Base-by-base conservation (phyloP, 2,797 vertebrate species). In the Myotis daubentonii region DNA sequence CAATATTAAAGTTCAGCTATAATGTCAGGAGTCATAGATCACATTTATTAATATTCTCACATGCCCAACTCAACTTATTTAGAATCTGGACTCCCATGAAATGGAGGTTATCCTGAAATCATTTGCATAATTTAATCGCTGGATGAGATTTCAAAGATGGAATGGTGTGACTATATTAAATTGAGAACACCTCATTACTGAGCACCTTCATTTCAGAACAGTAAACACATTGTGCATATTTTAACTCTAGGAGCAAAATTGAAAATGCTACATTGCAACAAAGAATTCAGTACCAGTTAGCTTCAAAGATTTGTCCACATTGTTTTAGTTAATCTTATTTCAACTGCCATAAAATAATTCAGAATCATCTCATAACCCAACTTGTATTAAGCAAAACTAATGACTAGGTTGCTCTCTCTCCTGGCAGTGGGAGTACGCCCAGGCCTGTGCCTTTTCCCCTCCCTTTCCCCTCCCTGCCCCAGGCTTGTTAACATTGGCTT, bases 311-410 rank as follows among this genome's bases (percentile, higher is more conserved):
- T 55, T 38, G 7, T 72, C 28, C 51, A 33, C 47, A 16, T 79
- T 80, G n/a, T 87, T 91, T 81, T 68, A 65, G 5, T 25, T 86
- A 25, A 57, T 30, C 47, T 75, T 36, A 79, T 91, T 68, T 89
- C 83, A 84, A n/a, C 38, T 70, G 36, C 81, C 23, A 47, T 11
- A 5, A 72, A 88, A 57, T 82, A 51, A 66, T 81, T 94, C 36
- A 38, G 57, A 90, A 74, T 94, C 47, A 60, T 81, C 74, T 96
- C 72, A 84, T 53, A 86, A 7, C 30, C 33, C 76, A 76, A 80
- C 60, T 78, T 80, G 30, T 55, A 51, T 88, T 86, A 71, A 83
- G 80, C 51, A 89, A 91, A 91, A 78, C 41, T 70, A 36, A 41
- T 75, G 60, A 30, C 30, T 62, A 30, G 60, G 60, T 13, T 30